Percentiles rank a stretch among this genome's conserved stretches.
Conservation (phyloP, 2,797 vertebrate genomes). For the Thamnophis elegans region DNA sequence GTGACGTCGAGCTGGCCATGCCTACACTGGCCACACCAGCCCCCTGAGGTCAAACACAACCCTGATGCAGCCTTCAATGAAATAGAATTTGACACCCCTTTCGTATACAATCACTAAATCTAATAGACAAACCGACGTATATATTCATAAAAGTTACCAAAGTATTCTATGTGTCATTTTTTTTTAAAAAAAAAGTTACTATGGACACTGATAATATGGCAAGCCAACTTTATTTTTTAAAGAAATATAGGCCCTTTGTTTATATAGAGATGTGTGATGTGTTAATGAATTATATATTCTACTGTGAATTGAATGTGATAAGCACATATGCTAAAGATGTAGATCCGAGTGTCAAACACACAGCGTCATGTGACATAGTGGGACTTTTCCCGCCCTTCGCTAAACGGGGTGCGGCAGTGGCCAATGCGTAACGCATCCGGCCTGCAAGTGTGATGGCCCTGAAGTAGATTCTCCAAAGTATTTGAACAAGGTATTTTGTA, state of each 20-base stretch:
- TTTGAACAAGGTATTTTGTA: neutral
- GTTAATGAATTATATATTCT: neutral
- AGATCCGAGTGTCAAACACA: neutral
- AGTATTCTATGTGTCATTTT: neutral
- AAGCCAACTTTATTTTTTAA: neutral
- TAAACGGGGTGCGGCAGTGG: too few relatives aligned
- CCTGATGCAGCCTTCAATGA: too few relatives aligned
- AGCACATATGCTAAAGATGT: neutral
- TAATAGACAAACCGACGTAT: neutral
- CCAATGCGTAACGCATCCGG: too few relatives aligned
- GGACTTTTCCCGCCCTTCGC: too few relatives aligned
- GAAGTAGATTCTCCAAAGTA: neutral
- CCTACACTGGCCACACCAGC: too few relatives aligned
- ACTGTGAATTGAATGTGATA: neutral
- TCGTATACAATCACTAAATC: neutral
- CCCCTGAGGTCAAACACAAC: too few relatives aligned
- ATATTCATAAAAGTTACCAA: neutral
- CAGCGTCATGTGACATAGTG: too few relatives aligned
- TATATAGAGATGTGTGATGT: neutral
- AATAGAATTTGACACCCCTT: too few relatives aligned
- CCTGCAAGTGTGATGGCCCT: too few relatives aligned
- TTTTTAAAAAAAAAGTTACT: neutral
- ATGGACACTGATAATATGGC: neutral
- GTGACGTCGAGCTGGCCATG: too few relatives aligned
- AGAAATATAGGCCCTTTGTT: neutral